Base-by-base conservation (phyloP, 2,797 vertebrate genomes). In the Gallinago solitaria region DNA sequence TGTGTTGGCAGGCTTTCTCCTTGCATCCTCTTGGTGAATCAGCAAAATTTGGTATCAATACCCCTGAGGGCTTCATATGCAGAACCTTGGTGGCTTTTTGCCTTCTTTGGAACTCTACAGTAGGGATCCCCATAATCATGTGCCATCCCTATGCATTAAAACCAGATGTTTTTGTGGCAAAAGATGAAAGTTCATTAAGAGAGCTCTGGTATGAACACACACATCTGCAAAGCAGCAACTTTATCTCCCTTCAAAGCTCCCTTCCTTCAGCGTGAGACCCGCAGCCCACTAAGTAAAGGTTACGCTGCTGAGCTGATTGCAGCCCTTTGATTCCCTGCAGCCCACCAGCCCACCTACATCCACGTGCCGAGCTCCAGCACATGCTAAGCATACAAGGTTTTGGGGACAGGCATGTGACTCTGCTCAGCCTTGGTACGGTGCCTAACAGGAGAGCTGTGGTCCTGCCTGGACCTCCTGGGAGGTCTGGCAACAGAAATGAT, bases 121-220 rank as follows among this genome's bases (percentile, higher is more conserved):
- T 2, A 64, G 37, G 24, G 43, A 83, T 53, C 41, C 45, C 83
- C 47, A 60, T 47, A 95, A 76, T 39, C 11, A 57, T 12, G 30
- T 54, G 33, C 71, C 74, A 95, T 73, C 30, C 70, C 57, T 41
- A 50, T 14, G 33, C 70, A 95, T 71, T 75, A 90, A 90, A 97
- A 87, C 8, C 83, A 90, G 92, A 93, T 79, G 86, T 8, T 94
- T 93, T 73, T 67, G 80, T 84, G 56, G 81, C 74, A 92, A 90
- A 94, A 95, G 88, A 86, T 59, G 67, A 84, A 90, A 96, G 79
- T 90, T 91, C 88, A 63, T 90, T 93, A 95, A 65, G n/a, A 35
- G 59, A 84, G 9, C 33, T 90, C 89, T 92, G 78, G 77, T 67
- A 90, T 15, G 67, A 96, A 92, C 27, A 47, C n/a, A 70, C 43